Evolutionary conservation across 2,797 vertebrate species (phyloP), one percentile per base, ranked within the genome.

Genomic region (Sphenopsis melanotis): DNA sequence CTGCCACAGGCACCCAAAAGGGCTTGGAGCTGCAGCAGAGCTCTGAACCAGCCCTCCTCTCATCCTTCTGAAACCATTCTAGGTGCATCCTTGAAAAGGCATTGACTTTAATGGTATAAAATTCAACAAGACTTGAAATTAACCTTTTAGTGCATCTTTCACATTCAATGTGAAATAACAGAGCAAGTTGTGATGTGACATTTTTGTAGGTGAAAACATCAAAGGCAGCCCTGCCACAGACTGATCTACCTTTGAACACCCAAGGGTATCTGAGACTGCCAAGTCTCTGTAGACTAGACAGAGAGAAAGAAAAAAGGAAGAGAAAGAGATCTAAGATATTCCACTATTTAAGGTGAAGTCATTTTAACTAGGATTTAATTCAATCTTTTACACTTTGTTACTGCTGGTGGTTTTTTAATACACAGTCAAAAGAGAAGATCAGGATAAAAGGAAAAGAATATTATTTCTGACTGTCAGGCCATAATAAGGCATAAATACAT

Each of bases 201-300:
- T 98, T 98, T 98, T 98, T 98, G 98, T 97, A 97, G 98, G 98
- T 97, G 97, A 98, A 97, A 97, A 98, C 98, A 98, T 99, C 98
- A 99, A 97, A 99, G 98, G 89, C 57, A 87, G 97, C 98, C 96
- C 98, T 97, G 96, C 96, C 97, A 98, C 98, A 98, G 97, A 97
- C 98, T 96, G 93, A 97, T 98, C 98, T 98, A 98, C 98, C 97
- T 99, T 98, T 98, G 98, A 99, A 99, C 98, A 98, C 97, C 98
- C 98, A 97, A 96, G 98, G 98, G 98, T 98, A 98, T 97, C 97
- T 96, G 97, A 96, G 97, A 95, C 97, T 97, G 98, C 98, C 98
- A 98, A 98, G 97, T 98, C 98, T 98, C 98, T 98, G 97, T 97
- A 98, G 98, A 98, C 97, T 94, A 96, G 74, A 96, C 91, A 93